Evolutionary conservation across 2,888 invertebrate genomes (phyloP), one percentile per base, ranked within the genome.

Genomic region (Tholera decimalis): DNA sequence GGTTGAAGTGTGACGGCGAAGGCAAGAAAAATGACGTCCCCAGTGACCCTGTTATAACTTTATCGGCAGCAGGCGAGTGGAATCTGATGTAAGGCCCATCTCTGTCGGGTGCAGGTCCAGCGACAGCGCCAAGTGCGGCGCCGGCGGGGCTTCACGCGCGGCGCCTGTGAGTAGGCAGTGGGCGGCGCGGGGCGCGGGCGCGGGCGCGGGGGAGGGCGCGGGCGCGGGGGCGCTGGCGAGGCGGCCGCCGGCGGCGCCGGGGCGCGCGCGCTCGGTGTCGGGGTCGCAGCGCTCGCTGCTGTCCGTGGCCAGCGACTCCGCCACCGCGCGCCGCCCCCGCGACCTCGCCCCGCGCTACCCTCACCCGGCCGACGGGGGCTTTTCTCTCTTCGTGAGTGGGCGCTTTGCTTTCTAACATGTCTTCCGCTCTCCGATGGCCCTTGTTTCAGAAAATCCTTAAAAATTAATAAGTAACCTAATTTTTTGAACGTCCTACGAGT

Each of bases 41-140:
- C 13, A 46, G 39, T 80, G 55, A 70, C 20, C 20, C 22, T 49
- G 47, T 54, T 63, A 51, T 63, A 59, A 79, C 60, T 77, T 77
- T 76, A 71, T 81, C 46, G 83, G 60, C 80, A 79, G 80, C 82
- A 75, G 69, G 80, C 78, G 72, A 82, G 56, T 77, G 72, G 68
- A 82, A 74, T 66, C 62, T 77, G 74, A 80, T 82, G 77, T 79
- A 82, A 82, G 80, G 77, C 68, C 70, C 70, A 80, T 73, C 46
- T 73, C 70, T 80, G 58, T 80, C 73, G 67, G 80, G 80, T 79
- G 73, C 91, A 97, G 97, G 92, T 97, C 97, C 84, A 97, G 96
- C 87, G 97, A 97, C 93, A 97, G 97, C 84, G 96, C 97, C 69
- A 97, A 97, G 84, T 96, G 96, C 88, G 91, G 93, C 64, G 91